Percentiles rank a stretch among this genome's conserved stretches.
phyloP scores from a whole-genome alignment of 1,140 invertebrate genomes.

The Papilio xuthus region DNA sequence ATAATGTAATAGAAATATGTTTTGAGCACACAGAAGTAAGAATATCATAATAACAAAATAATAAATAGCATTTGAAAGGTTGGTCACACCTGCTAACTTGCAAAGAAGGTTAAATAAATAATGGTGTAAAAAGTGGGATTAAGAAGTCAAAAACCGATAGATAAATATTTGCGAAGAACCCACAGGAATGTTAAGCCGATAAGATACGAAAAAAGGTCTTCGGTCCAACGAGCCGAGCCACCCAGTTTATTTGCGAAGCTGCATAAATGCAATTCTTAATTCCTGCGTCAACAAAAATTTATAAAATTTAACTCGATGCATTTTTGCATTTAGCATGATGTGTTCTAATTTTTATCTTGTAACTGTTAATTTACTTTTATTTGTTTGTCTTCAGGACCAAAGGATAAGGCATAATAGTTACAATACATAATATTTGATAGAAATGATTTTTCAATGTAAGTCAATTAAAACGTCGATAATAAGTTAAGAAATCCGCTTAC shows the following conservation, averaged over 20 bases:
- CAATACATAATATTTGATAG: background rate
- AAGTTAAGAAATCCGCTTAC: conserved; percentile 23
- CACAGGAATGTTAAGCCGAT: conserved; percentile 31
- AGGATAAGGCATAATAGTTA: background rate
- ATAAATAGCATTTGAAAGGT: background rate
- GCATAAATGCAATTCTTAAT: conserved; percentile 26
- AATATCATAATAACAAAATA: background rate
- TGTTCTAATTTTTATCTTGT: background rate
- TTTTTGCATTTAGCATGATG: background rate
- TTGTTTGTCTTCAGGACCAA: background rate
- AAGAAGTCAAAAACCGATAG: conserved; percentile 33
- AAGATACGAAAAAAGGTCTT: conserved; percentile 34
- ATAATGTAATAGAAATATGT: background rate
- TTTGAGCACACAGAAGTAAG: too few species aligned
- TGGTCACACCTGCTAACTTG: background rate
- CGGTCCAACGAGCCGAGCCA: conserved; percentile 15
- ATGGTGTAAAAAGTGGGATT: background rate
- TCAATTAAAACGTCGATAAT: background rate
- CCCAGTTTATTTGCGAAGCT: conserved; percentile 31
- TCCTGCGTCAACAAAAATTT: conserved; percentile 8
- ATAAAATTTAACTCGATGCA: background rate
- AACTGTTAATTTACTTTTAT: background rate
- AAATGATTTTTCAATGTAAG: background rate
- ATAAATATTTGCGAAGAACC: conserved; percentile 32
- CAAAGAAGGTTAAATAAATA: conserved; percentile 6